Base-by-base conservation (phyloP, 2,797 vertebrate species). In the Ambastaia sidthimunki region DNA sequence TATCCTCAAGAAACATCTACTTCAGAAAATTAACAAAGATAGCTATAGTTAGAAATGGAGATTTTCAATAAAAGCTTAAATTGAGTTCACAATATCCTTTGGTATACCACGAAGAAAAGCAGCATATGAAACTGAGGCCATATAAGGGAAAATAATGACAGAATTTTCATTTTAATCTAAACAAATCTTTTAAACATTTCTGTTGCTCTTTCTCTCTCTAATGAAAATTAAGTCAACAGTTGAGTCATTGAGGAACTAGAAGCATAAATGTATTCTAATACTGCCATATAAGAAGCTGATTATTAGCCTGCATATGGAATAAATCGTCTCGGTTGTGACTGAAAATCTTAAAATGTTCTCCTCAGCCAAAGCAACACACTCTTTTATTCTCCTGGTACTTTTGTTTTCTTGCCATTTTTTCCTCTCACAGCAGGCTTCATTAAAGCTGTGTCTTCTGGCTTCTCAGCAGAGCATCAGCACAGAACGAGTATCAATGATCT, bases 401-500 rank as follows among this genome's bases (percentile, higher is more conserved):
- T 44, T 7, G 10, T 44, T 44, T 44, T n/a, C n/a, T n/a, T n/a
- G n/a, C n/a, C n/a, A 44, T 54, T 41, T 34, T 11, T 0, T 3
- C 41, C n/a, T 73, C 54, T 72, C 57, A 54, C 63, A 67, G 67
- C 19, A 78, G 67, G 57, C 57, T 16, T 54, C 66, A 76, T 79
- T 79, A 60, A 79, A 59, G 44, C 37, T 13, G 31, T 67, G 63
- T 69, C 76, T 80, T 82, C 25, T 55, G 34, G 18, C 47, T 13
- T 74, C 57, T 71, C 19, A 13, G 50, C 59, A 68, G 47, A 68
- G 34, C 6, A 76, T 59, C 76, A 19, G 44, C 71, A 23, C 67
- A 70, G 16, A 65, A 76, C 34, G 59, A 52, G 70, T 74, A 50
- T 78, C 50, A 16, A 34, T 1, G 68, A 85, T 84, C 83, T 78